Conservation (phyloP, 2,888 invertebrate genomes). For the Idaea straminata region DNA sequence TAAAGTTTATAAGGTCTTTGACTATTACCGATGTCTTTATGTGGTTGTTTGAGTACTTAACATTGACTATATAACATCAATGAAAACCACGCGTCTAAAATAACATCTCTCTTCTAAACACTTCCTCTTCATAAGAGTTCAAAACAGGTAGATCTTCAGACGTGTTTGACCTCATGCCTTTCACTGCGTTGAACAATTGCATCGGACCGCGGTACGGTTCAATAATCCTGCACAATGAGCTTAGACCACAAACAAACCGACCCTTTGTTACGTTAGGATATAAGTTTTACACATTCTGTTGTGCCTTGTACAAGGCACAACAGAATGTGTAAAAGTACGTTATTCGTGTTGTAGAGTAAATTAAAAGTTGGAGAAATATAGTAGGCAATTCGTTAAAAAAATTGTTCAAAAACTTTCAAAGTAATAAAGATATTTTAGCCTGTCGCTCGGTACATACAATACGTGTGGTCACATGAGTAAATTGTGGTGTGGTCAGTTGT, state of each 20-base stretch:
- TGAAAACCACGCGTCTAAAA: no score
- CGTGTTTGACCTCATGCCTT: conserved; percentile 30
- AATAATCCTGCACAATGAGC: conserved; percentile 29
- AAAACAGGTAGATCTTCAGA: conserved; percentile 21
- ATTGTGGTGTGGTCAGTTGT: no score
- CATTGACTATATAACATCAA: no score
- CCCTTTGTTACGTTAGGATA: background rate
- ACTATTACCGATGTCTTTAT: no score
- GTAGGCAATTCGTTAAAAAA: background rate
- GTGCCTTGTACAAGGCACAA: background rate
- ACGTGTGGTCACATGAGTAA: no score
- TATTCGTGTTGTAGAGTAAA: background rate
- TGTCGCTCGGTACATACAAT: no score
- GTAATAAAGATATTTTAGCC: no score
- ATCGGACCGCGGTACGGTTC: conserved; percentile 24
- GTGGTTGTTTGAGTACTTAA: no score
- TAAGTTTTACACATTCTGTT: background rate
- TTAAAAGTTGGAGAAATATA: background rate
- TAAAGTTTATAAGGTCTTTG: no score
- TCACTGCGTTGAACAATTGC: conserved; percentile 31
- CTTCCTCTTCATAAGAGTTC: background rate
- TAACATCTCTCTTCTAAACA: background rate
- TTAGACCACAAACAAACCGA: conserved; percentile 1
- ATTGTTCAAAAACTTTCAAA: background rate
- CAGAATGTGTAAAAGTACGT: background rate